phyloP scores from a whole-genome alignment of 2,888 invertebrate species.

The Zygogramma bicolorata region DNA sequence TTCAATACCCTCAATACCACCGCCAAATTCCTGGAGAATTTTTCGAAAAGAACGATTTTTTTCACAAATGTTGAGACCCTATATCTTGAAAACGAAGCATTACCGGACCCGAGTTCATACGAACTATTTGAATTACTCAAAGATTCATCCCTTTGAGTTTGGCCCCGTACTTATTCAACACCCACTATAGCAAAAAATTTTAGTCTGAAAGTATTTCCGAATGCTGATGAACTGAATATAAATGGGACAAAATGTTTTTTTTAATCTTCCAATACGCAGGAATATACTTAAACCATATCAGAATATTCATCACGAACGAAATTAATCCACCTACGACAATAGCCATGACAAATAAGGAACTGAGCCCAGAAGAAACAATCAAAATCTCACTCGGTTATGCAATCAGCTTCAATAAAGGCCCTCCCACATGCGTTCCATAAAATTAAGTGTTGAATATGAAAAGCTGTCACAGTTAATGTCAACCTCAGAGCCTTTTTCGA shows the following conservation, averaged over 20 bases:
- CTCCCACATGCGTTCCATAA: constrained; percentile 7
- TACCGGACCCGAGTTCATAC: too few relatives aligned
- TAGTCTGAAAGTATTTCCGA: neutral
- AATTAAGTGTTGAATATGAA: constrained; percentile 14
- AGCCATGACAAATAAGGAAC: constrained; percentile 9
- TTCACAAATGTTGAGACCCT: too few relatives aligned
- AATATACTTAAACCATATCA: neutral
- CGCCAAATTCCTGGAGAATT: too few relatives aligned
- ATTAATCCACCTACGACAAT: constrained; percentile 16
- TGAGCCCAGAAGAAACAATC: constrained; percentile 13
- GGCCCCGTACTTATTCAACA: too few relatives aligned
- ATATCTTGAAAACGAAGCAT: too few relatives aligned
- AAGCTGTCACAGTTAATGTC: constrained; percentile 15
- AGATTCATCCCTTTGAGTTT: too few relatives aligned
- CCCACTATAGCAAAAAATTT: too few relatives aligned
- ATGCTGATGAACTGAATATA: neutral
- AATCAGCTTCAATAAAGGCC: neutral
- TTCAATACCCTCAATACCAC: too few relatives aligned
- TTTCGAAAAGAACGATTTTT: too few relatives aligned
- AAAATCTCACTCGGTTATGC: constrained; percentile 8
- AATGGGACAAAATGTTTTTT: too few relatives aligned
- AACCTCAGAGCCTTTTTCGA: constrained; percentile 3
- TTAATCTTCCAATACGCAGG: neutral
- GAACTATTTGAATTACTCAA: too few relatives aligned
- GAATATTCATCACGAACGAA: neutral